Conservation (phyloP, 2,888 invertebrate species). For the Lingula anatina region DNA sequence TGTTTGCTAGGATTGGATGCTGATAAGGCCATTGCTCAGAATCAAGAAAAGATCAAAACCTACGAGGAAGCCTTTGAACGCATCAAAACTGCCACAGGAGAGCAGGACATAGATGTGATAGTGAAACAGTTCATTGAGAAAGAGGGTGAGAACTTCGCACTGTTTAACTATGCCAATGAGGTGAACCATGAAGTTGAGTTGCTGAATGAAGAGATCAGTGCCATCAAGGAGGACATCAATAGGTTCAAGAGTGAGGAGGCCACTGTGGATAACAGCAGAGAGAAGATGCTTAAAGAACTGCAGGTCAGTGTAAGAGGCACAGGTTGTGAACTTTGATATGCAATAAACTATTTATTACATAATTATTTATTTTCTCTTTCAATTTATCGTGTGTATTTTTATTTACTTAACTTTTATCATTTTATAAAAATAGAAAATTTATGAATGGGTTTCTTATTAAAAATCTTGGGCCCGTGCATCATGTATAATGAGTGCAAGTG, state of each 20-base stretch:
- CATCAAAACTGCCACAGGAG: slow-evolving; percentile 58
- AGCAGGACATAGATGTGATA: slow-evolving; percentile 52
- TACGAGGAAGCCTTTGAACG: slow-evolving; percentile 70
- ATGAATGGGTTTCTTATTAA: too few relatives aligned
- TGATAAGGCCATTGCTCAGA: slow-evolving; percentile 61
- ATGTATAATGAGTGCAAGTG: too few relatives aligned
- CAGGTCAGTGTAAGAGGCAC: slow-evolving; percentile 18
- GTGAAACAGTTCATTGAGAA: slow-evolving; percentile 70
- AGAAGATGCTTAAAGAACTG: slow-evolving; percentile 19
- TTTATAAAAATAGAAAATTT: too few relatives aligned
- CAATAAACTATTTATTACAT: neutral
- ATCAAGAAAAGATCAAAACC: slow-evolving; percentile 64
- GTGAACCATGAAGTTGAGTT: slow-evolving; percentile 60
- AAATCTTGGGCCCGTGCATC: too few relatives aligned
- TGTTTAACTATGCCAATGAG: slow-evolving; percentile 84
- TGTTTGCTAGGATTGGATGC: too few relatives aligned
- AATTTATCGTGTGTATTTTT: too few relatives aligned
- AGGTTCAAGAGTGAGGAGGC: slow-evolving; percentile 25
- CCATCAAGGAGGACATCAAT: slow-evolving; percentile 54
- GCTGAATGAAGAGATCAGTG: slow-evolving; percentile 37
- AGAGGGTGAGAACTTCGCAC: slow-evolving; percentile 84
- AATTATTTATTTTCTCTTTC: neutral
- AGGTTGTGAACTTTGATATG: neutral
- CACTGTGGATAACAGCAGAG: slow-evolving; percentile 18
- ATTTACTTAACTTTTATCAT: too few relatives aligned